Evolutionary conservation across 2,888 invertebrate species (phyloP).

Genomic region (Tipula helvola): DNA sequence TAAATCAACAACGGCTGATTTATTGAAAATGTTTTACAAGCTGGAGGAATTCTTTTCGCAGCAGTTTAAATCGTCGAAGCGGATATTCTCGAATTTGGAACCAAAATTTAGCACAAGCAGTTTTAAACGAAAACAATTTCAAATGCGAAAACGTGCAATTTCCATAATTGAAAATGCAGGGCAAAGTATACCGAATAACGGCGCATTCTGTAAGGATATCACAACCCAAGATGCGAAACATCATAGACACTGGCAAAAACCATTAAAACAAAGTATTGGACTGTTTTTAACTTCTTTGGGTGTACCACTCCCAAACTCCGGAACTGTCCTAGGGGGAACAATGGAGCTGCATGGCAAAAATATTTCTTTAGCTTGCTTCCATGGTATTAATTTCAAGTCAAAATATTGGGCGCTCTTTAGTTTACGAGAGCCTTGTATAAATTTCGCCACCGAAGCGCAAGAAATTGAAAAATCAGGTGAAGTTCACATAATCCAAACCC

Average conservation of each 20-base stretch:
- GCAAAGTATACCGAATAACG: conserved; percentile 30
- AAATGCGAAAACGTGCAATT: not conserved
- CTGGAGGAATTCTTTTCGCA: conserved; percentile 96
- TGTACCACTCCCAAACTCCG: conserved; percentile 51
- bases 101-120: conserved; percentile 29
- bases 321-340: conserved; percentile 76
- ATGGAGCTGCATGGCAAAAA: conserved; percentile 82
- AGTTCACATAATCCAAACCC: conserved; percentile 79
- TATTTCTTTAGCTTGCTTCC: conserved; percentile 91
- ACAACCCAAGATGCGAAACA: conserved; percentile 54
- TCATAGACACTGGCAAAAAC: conserved; percentile 92
- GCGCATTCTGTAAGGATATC: conserved; percentile 19
- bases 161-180: conserved; percentile 23
- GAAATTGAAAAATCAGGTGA: conserved; percentile 61
- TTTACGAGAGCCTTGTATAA: conserved; percentile 81
- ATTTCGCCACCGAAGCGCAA: conserved; percentile 87
- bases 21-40: conserved; percentile 93
- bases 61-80: conserved; percentile 90
- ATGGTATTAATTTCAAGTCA: conserved; percentile 91
- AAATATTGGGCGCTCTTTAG: conserved; percentile 96
- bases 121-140: conserved; percentile 7
- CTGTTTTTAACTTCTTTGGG: conserved; percentile 63
- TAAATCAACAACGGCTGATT: conserved; percentile 91
- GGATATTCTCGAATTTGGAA: conserved; percentile 69
- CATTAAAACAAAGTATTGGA: conserved; percentile 67